Evolutionary conservation across 2,888 invertebrate genomes (phyloP), one percentile per base, ranked within the genome.

Genomic region (Pelosia muscerda): DNA sequence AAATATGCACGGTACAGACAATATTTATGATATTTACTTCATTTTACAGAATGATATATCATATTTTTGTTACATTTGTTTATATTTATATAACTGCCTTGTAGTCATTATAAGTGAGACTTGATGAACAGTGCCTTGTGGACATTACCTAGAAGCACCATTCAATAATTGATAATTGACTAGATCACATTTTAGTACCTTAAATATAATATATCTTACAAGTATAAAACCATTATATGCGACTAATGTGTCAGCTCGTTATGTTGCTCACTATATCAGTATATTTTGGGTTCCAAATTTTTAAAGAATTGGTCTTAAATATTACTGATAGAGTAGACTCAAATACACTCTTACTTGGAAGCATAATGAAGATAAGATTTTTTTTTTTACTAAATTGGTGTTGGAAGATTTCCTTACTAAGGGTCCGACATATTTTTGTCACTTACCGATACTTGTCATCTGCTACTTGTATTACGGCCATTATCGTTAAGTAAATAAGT

Each of bases 81-180:
- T 75, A 75, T 83, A 82, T 88, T 86, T 86, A 76, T 74, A 82
- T 86, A 87, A 83, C 84, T 86, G 90, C 87, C 68, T 78, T 84
- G 63, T 85, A 83, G 80, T 88, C 84, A 83, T 49, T 49, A n/a
- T 49, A n/a, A 49, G n/a, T 49, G 9, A 49, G n/a, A 49, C 49
- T n/a, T n/a, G 2, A 6, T 42, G 19, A 42, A 19, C 42, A 42
- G 19, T 19, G 42, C n/a, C n/a, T 49, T 49, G n/a, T 38, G 13
- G 4, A 15, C 9, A 53, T 53, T 53, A 4, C 53, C 54, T 23
- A 23, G 23, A 54, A 23, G 23, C 10, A 54, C 11, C 2, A 22
- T 54, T 22, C 22, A 15, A 54, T 54, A 54, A 8, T 54, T 54
- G 6, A 23, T 10, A 23, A 54, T 22, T n/a, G 53, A 54, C n/a